Evolutionary conservation across 2,888 invertebrate genomes (phyloP).

Genomic region (Pristionchus entomophagus): DNA sequence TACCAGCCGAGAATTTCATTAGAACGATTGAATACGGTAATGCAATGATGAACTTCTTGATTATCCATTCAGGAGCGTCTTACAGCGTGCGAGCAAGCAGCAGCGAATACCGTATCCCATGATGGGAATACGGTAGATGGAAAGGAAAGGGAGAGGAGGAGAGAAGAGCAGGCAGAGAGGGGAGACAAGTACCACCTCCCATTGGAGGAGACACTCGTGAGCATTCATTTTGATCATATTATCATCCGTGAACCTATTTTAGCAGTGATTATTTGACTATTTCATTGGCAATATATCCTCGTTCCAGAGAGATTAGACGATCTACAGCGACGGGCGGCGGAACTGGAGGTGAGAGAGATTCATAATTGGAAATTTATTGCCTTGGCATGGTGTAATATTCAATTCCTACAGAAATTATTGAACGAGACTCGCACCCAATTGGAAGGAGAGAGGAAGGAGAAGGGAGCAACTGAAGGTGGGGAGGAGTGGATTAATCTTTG

Average conservation of each 20-base stretch:
- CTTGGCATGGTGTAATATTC: neutral
- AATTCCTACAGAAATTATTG: neutral
- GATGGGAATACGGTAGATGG: slow-evolving; percentile 21
- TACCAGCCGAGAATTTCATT: no score
- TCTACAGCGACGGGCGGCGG: slow-evolving; percentile 19
- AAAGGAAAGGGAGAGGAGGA: slow-evolving; percentile 32
- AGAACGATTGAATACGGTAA: neutral
- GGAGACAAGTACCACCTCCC: slow-evolving; percentile 3
- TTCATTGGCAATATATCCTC: neutral
- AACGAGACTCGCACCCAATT: slow-evolving; percentile 15
- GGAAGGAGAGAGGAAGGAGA: slow-evolving; percentile 10
- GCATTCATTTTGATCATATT: neutral
- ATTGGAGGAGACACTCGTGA: neutral
- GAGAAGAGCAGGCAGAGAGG: slow-evolving; percentile 36
- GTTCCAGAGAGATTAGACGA: neutral
- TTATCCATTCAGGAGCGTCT: slow-evolving; percentile 12
- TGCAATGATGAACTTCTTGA: no score
- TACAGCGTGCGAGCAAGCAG: slow-evolving; percentile 31
- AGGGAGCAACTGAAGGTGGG: neutral
- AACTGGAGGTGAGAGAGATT: neutral
- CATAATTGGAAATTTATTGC: neutral
- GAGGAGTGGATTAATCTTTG: neutral
- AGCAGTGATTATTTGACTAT: neutral
- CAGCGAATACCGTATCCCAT: neutral
- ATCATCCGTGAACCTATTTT: no score